Percentiles rank a stretch among this genome's conserved stretches.
phyloP scores from a whole-genome alignment of 2,113 vertebrate genomes.

The Amphiprion percula region DNA sequence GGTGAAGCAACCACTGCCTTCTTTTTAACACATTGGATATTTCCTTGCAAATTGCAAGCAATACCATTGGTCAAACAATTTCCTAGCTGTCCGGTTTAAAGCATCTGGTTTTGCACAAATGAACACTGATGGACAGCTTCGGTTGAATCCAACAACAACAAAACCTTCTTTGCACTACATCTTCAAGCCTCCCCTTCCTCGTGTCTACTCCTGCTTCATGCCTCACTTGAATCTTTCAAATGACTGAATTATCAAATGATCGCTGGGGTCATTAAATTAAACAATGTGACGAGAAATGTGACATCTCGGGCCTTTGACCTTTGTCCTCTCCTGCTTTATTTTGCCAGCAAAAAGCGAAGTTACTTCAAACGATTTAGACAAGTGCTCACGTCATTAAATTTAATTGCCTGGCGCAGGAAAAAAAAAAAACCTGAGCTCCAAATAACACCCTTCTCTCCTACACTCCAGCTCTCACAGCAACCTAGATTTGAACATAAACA shows the following conservation, averaged over 20 bases:
- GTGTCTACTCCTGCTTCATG: neutral
- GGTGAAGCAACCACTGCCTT: neutral
- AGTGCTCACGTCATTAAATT: conserved; percentile 55
- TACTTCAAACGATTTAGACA: conserved; percentile 50
- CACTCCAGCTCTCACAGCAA: conserved; percentile 20
- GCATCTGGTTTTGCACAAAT: neutral
- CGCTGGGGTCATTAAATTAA: conserved; percentile 62
- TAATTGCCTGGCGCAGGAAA: conserved; percentile 29
- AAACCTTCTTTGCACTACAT: neutral
- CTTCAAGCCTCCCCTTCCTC: neutral
- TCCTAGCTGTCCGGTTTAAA: conserved; percentile 1
- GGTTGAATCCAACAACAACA: neutral
- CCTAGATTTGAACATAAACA: conserved; percentile 60
- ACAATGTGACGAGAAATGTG: conserved; percentile 56
- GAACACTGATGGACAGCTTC: neutral
- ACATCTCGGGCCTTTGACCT: conserved; percentile 67
- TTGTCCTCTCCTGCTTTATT: conserved; percentile 50
- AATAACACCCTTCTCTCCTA: conserved; percentile 23
- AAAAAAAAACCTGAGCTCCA: conserved; percentile 18
- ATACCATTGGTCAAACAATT: too few species aligned
- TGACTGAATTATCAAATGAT: conserved; percentile 35
- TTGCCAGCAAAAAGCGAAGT: conserved; percentile 32
- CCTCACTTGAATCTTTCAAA: conserved; percentile 49
- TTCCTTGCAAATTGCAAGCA: too few species aligned
- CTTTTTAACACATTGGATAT: neutral